A percentile compares a stretch with the other conserved stretches of the same genome.
phyloP scores from a whole-genome alignment of 2,888 invertebrate genomes.

The Micoletzkya japonica region DNA sequence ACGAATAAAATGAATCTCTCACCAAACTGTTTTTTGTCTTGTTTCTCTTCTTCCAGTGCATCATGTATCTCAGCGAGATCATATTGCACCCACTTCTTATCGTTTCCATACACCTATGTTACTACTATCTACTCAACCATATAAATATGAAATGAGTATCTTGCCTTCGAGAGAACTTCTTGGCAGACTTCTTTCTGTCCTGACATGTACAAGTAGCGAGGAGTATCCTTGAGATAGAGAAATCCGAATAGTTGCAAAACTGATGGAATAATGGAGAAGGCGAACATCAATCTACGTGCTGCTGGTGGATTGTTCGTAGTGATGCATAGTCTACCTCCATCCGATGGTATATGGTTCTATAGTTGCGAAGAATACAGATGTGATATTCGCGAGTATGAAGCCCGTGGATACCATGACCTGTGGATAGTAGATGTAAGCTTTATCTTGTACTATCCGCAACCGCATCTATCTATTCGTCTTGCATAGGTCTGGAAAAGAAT shows the following conservation, averaged over 20 bases:
- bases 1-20: too few species aligned
- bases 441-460: too few species aligned
- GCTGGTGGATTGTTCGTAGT: too few species aligned
- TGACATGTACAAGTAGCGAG: slow-evolving; percentile 58
- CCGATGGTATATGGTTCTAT: slow-evolving; percentile 65
- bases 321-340: too few species aligned
- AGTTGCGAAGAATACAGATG: slow-evolving; percentile 68
- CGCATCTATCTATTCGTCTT: neutral
- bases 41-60: too few species aligned
- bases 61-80: too few species aligned
- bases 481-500: neutral
- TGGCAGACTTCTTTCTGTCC: slow-evolving; percentile 15
- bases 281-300: slow-evolving; percentile 67
- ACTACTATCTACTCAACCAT: too few species aligned
- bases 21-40: too few species aligned
- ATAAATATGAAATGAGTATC: too few species aligned
- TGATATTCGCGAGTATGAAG: slow-evolving; percentile 68
- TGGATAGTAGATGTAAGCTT: too few species aligned
- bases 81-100: too few species aligned
- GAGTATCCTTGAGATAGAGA: slow-evolving; percentile 49
- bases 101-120: too few species aligned
- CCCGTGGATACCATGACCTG: slow-evolving; percentile 69
- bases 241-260: slow-evolving; percentile 34
- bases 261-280: slow-evolving; percentile 66
- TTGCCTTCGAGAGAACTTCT: slow-evolving; percentile 4